These are phyloP conservation scores for Pangasianodon hypophthalmus DNA, from an alignment of 2,113 vertebrate species.

Conservation along the genomic window DNA sequence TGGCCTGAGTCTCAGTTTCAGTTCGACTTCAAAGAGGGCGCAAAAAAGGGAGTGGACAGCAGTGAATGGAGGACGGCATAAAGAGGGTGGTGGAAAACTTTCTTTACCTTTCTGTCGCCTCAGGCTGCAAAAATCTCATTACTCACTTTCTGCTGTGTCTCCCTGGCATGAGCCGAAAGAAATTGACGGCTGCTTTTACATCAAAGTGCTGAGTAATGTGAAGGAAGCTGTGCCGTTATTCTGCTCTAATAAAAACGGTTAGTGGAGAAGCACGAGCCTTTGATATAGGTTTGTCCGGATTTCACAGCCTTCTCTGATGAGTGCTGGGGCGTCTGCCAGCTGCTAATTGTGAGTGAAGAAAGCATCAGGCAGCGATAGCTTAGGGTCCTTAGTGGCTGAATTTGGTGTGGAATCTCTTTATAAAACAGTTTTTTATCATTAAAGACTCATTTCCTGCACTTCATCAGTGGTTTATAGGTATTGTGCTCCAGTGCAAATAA, in stretches of 20 bases:
- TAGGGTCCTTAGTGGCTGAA: background rate
- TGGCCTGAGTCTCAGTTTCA: background rate
- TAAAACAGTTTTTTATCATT: conserved; percentile 4
- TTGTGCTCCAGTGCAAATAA: background rate
- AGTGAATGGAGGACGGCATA: background rate
- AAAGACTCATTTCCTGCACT: conserved; percentile 4
- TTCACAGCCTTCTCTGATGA: conserved; percentile 26
- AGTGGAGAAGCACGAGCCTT: conserved; percentile 29
- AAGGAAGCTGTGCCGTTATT: conserved; percentile 30
- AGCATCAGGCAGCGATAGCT: conserved; percentile 11
- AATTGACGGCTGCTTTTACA: conserved; percentile 44
- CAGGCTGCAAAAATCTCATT: conserved; percentile 39
- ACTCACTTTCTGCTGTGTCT: conserved; percentile 41
- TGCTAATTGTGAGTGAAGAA: conserved; percentile 24
- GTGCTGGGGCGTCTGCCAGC: background rate
- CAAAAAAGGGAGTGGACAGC: background rate
- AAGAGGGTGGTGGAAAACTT: background rate
- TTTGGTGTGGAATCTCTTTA: background rate
- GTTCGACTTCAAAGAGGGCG: background rate
- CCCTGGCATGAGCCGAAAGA: conserved; percentile 21
- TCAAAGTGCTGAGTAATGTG: conserved; percentile 49
- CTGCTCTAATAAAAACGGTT: conserved; percentile 41
- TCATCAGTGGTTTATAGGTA: conserved; percentile 24
- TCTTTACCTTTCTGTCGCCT: conserved; percentile 34
- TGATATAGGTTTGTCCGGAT: conserved; percentile 33